Evolutionary conservation across 2,888 invertebrate species (phyloP).

Genomic region (Leptinotarsa peninsularis): DNA sequence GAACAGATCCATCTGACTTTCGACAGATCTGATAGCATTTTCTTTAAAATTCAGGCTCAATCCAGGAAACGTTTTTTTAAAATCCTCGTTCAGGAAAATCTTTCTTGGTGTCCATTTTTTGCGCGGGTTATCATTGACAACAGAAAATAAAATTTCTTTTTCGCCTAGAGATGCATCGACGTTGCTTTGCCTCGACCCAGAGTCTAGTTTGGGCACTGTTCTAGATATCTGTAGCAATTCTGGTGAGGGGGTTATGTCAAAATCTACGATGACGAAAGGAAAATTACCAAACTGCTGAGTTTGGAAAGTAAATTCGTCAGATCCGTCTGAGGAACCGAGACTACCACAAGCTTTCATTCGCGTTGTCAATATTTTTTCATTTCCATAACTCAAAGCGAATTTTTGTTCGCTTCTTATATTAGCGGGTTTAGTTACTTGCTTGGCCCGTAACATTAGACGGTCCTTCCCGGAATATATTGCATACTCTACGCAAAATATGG

Average conservation of each 20-base stretch:
- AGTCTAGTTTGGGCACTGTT: neutral
- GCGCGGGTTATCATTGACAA: neutral
- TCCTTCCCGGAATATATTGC: neutral
- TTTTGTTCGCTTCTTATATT: conserved; percentile 14
- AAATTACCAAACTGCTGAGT: neutral
- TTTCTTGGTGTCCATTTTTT: conserved; percentile 4
- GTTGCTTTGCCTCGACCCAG: neutral
- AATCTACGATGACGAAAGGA: conserved; percentile 2
- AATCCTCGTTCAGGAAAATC: conserved; percentile 21
- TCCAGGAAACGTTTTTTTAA: neutral
- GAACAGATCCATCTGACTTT: conserved; percentile 9
- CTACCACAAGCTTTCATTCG: conserved; percentile 14
- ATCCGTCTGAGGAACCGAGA: neutral
- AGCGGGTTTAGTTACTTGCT: neutral
- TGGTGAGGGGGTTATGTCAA: neutral
- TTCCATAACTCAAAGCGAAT: conserved; percentile 13
- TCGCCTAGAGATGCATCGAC: neutral
- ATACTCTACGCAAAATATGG: conserved; percentile 19
- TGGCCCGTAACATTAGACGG: neutral
- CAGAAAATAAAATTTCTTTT: neutral
- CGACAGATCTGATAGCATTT: conserved; percentile 3
- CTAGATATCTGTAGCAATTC: neutral
- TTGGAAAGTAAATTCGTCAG: too few species aligned
- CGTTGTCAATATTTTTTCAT: neutral
- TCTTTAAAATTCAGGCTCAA: neutral